These are phyloP conservation scores for Zoroaster sp. DNA, from an alignment of 53 echinoderm and acorn worm genomes.

Conservation along the genomic window DNA sequence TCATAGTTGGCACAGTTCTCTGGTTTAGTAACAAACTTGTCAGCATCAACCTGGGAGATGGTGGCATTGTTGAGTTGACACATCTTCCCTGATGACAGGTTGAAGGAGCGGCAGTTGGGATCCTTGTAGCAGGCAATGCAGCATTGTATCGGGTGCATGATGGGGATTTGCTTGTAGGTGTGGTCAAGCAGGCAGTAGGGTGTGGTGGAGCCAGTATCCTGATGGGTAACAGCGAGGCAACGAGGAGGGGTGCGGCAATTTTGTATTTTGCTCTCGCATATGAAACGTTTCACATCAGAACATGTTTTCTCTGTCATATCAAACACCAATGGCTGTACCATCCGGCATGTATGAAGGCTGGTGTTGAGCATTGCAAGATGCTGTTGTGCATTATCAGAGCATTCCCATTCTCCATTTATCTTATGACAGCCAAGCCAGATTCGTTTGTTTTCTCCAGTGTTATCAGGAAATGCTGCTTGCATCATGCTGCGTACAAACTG, in stretches of 20 bases:
- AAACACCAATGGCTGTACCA: neutral
- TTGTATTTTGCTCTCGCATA: neutral
- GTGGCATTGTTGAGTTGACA: too few species aligned
- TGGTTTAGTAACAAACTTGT: neutral
- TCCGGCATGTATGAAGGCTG: neutral
- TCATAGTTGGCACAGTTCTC: too few species aligned
- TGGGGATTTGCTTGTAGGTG: too few species aligned
- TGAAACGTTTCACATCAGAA: neutral
- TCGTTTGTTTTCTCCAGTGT: neutral
- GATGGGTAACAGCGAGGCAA: neutral
- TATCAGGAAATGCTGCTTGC: neutral
- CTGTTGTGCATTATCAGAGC: neutral
- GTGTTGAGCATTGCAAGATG: neutral
- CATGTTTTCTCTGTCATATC: neutral
- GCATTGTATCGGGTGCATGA: too few species aligned
- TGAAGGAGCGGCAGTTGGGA: too few species aligned
- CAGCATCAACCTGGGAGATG: too few species aligned
- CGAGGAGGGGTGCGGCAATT: neutral
- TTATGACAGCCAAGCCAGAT: conserved; percentile 2
- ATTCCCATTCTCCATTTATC: neutral
- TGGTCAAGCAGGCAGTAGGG: too few species aligned
- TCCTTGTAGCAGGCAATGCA: too few species aligned
- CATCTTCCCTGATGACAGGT: too few species aligned
- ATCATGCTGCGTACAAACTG: neutral
- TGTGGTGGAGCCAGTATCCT: too few species aligned